Evolutionary conservation across 1,140 invertebrate species (phyloP).

Genomic region (Andricus grossulariae): DNA sequence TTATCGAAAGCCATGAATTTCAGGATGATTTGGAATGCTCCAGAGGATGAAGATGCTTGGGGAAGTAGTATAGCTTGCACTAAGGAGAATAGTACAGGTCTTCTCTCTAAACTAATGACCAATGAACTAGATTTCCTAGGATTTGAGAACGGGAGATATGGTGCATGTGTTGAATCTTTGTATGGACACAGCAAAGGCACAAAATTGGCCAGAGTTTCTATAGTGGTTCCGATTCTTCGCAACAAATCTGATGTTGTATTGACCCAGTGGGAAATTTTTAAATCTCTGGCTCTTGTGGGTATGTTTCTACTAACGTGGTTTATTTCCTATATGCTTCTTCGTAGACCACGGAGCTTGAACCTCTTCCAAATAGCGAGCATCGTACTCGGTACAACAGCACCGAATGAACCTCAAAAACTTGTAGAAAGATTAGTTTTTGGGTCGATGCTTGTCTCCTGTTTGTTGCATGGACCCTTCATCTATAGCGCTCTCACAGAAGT

Average conservation of each 20-base stretch:
- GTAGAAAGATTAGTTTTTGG: background rate
- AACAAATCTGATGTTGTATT: background rate
- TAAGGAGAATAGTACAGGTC: conserved; percentile 1
- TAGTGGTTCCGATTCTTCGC: background rate
- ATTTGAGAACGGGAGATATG: background rate
- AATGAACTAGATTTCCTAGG: background rate
- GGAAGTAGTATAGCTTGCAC: background rate
- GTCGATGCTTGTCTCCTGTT: background rate
- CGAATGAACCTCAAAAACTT: background rate
- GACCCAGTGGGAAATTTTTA: background rate
- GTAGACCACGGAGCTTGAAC: background rate
- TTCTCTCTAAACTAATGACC: background rate
- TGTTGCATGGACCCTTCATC: background rate
- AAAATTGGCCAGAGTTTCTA: background rate
- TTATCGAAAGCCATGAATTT: background rate
- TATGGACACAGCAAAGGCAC: background rate
- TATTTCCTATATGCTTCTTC: background rate
- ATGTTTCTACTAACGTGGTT: background rate
- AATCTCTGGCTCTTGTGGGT: background rate
- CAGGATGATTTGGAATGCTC: background rate
- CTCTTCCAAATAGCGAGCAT: background rate
- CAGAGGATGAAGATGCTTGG: background rate
- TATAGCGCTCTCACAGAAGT: background rate
- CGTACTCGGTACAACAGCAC: background rate
- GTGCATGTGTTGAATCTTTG: background rate